Conservation (phyloP, 2,888 invertebrate genomes). For the Calliopum simillimum region DNA sequence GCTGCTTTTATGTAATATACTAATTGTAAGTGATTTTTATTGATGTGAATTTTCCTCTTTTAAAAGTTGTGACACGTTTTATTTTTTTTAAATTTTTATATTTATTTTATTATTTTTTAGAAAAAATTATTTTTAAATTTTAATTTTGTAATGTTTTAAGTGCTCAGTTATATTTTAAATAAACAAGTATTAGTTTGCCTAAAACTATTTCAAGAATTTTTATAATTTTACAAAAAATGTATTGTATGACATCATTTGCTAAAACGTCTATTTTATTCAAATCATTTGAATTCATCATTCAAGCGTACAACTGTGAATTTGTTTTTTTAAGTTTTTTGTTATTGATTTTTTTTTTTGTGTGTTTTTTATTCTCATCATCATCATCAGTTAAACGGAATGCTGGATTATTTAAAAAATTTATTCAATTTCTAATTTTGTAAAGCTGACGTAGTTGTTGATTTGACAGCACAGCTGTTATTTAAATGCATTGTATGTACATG, state of each 20-base stretch:
- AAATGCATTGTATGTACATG: too few relatives aligned
- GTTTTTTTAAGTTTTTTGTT: too few relatives aligned
- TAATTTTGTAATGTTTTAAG: not conserved
- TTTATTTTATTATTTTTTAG: not conserved
- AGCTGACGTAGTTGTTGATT: not conserved
- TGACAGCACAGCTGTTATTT: not conserved
- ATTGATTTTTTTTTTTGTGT: not conserved
- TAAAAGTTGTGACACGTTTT: not conserved
- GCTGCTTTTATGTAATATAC: not conserved
- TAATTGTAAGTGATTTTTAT: not conserved
- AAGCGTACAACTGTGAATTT: slow-evolving; percentile 28
- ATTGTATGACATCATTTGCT: slow-evolving; percentile 22
- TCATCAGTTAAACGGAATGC: not conserved
- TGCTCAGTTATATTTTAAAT: too few relatives aligned
- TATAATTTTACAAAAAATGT: not conserved
- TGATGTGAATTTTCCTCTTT: not conserved
- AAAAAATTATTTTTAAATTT: not conserved
- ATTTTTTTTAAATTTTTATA: not conserved
- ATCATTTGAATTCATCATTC: not conserved
- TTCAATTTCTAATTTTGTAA: not conserved
- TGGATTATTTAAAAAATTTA: not conserved
- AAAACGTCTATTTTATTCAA: not conserved
- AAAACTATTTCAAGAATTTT: too few relatives aligned
- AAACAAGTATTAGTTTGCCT: too few relatives aligned
- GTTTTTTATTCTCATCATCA: not conserved